Base-by-base conservation (phyloP, 1,140 invertebrate species). In the Zaprionus camerounensis region DNA sequence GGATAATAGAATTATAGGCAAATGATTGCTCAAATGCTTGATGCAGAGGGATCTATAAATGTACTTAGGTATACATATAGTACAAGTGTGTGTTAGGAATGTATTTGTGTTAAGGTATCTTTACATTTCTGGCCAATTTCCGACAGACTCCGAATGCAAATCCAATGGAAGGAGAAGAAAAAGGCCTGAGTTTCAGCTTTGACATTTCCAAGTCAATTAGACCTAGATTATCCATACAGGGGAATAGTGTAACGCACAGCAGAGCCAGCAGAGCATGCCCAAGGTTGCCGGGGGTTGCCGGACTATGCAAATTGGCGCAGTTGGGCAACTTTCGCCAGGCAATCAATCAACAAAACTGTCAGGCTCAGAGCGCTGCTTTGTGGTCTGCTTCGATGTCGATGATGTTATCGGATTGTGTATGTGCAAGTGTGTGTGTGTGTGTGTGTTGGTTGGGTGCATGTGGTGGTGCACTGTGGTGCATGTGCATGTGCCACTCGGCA, bases 271-370 rank as follows among this genome's bases (percentile, higher is more conserved):
- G 28, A 31, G 28, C n/a, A 9, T 22, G 20, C 9, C 46, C 46
- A 51, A 22, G 20, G 46, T 12, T 20, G 17, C 46, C 3, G 11
- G 46, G 46, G 20, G 46, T 24, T 22, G 46, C 20, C 46, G 46
- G 46, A 24, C 36, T 24, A 46, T 28, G 38, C 41, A 62, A 61
- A 26, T 41, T 61, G 57, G 49, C 46, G 74, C 46, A 67, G 55
- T 58, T 41, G 41, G 41, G 26, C 38, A 63, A 75, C 72, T 75
- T 75, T 75, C 67, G 72, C 53, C 67, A 3, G 67, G 59, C 59
- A 86, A 87, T 86, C 83, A 87, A 86, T 86, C 83, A 87, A 83
- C 86, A 65, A 66, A 65, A n/a, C 62, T 76, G 68, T 72, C 70
- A 72, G 63, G 20, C 36, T 58, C 69, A 71, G 61, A 38, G 28